phyloP scores from a whole-genome alignment of 2,888 invertebrate species.

The Cheilosia variabilis region DNA sequence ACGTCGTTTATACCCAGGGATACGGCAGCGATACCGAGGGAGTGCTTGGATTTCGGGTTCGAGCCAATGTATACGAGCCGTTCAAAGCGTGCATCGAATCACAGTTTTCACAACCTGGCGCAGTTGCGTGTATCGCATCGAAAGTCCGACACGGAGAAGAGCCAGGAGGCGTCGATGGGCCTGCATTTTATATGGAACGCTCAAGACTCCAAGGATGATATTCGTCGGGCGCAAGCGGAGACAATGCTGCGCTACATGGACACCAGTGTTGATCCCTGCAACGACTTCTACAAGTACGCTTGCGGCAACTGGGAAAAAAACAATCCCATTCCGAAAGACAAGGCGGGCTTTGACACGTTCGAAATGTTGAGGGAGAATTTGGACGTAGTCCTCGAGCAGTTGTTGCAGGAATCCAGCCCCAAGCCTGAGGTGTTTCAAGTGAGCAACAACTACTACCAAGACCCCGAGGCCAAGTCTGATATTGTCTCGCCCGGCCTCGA shows the following conservation, averaged over 20 bases:
- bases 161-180: conserved; percentile 75
- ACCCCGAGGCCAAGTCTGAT: conserved; percentile 76
- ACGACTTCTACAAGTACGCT: conserved; percentile 93
- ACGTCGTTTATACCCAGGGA: conserved; percentile 87
- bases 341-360: conserved; percentile 95
- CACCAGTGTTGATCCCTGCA: conserved; percentile 88
- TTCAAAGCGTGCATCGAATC: conserved; percentile 42
- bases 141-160: neutral
- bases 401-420: conserved; percentile 85
- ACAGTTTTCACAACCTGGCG: conserved; percentile 27
- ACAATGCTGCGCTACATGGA: conserved; percentile 93
- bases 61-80: conserved; percentile 23
- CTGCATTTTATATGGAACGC: conserved; percentile 80
- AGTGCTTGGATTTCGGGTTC: conserved; percentile 78
- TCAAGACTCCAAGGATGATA: conserved; percentile 84
- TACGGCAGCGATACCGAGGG: conserved; percentile 84
- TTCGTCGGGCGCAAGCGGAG: conserved; percentile 87
- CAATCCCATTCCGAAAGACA: conserved; percentile 94
- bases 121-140: conserved; percentile 11
- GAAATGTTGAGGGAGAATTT: conserved; percentile 94
- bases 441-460: conserved; percentile 76
- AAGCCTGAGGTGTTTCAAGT: conserved; percentile 70
- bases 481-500: conserved; percentile 62
- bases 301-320: conserved; percentile 94
- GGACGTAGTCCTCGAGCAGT: conserved; percentile 87